Percentiles rank a stretch among this genome's conserved stretches.
Evolutionary conservation across 2,888 invertebrate species (phyloP).

Genomic region (Pelosia muscerda): DNA sequence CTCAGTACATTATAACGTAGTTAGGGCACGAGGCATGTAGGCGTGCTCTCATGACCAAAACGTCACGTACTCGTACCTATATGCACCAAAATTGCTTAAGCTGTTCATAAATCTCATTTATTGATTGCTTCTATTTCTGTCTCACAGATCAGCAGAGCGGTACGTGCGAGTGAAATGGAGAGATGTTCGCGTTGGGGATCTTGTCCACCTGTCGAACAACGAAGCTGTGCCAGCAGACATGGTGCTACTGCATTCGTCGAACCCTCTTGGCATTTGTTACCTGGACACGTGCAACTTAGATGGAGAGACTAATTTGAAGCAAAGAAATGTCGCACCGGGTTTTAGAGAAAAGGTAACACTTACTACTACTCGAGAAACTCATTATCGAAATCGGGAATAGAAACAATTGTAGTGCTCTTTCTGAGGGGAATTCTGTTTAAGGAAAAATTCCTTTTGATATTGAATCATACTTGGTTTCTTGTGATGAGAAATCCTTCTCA

Average conservation of each 20-base stretch:
- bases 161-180: constrained; percentile 96
- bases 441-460: background rate
- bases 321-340: constrained; percentile 93
- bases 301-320: constrained; percentile 98
- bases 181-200: constrained; percentile 96
- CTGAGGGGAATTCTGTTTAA: background rate
- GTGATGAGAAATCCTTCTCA: background rate
- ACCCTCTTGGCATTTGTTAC: constrained; percentile 95
- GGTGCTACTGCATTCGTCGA: constrained; percentile 94
- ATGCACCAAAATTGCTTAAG: constrained; percentile 33
- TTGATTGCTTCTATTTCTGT: constrained; percentile 49
- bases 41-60: constrained; percentile 23
- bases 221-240: constrained; percentile 99
- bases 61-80: constrained; percentile 10
- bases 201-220: constrained; percentile 98
- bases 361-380: background rate
- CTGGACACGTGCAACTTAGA: constrained; percentile 98
- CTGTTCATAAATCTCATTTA: constrained; percentile 38
- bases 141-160: constrained; percentile 90
- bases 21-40: constrained; percentile 15
- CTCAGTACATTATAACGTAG: constrained; percentile 9
- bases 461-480: background rate
- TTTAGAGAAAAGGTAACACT: constrained; percentile 89
- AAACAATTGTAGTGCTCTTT: background rate
- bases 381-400: background rate